These are phyloP conservation scores for Adrianichthys oophorus DNA, from an alignment of 2,797 vertebrate species.

Conservation along the genomic window DNA sequence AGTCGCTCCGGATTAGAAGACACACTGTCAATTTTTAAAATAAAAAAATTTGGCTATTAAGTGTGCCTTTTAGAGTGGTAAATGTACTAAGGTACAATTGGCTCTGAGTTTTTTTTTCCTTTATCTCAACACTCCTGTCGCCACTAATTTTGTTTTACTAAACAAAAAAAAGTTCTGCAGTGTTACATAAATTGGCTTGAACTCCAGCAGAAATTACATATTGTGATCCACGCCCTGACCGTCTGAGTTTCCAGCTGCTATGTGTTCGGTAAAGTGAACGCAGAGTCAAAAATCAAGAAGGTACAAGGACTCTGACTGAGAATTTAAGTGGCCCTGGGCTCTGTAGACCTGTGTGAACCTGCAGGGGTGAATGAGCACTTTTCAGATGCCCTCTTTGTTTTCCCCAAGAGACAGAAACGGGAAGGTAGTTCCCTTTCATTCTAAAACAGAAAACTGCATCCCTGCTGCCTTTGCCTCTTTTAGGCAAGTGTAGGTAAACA, in stretches of 20 bases:
- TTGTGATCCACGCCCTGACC: no score
- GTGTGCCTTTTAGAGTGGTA: no score
- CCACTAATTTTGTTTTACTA: no score
- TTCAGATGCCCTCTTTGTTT: slow-evolving; percentile 26
- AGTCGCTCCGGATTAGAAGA: no score
- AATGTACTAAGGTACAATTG: no score
- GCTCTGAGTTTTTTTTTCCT: no score
- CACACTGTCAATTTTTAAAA: no score
- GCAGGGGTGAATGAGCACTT: slow-evolving; percentile 48
- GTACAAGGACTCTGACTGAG: slow-evolving; percentile 10
- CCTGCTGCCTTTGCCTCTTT: slow-evolving; percentile 26
- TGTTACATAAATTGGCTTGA: no score
- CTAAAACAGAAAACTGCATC: slow-evolving; percentile 30
- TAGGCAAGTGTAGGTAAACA: slow-evolving; percentile 51
- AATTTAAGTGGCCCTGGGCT: slow-evolving; percentile 30
- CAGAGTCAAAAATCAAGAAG: slow-evolving; percentile 10
- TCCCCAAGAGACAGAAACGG: slow-evolving; percentile 29
- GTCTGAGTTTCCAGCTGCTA: not conserved
- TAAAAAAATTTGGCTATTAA: no score
- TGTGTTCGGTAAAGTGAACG: not conserved
- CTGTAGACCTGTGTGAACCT: slow-evolving; percentile 27
- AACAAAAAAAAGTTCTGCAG: no score
- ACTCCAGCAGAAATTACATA: no score
- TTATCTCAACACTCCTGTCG: no score
- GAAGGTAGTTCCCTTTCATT: slow-evolving; percentile 32